A percentile compares a stretch with the other conserved stretches of the same genome.
These are phyloP conservation scores for Trissoscelio sp. DNA, from an alignment of 2,888 invertebrate genomes.

Conservation along the genomic window DNA sequence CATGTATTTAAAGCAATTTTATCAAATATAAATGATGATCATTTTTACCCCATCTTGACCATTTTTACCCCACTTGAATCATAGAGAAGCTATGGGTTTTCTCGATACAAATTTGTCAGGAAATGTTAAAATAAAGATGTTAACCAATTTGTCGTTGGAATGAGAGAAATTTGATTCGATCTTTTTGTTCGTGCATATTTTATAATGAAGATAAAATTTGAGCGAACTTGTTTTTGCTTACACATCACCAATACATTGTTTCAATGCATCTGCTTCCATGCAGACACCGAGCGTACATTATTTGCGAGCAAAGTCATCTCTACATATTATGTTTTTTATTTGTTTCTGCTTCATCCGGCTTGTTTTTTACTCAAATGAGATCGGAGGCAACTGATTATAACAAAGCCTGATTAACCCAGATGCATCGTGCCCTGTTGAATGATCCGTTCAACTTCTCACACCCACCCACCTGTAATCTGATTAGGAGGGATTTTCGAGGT, in stretches of 20 bases:
- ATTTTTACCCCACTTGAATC: too few species aligned
- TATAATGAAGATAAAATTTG: constrained; percentile 7
- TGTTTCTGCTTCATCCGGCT: constrained; percentile 50
- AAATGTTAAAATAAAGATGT: too few species aligned
- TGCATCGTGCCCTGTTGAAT: constrained; percentile 59
- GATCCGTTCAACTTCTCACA: constrained; percentile 68
- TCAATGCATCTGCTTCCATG: constrained; percentile 3
- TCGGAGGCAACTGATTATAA: constrained; percentile 51
- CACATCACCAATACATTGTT: constrained; percentile 23
- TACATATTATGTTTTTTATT: constrained; percentile 33
- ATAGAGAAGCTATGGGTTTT: too few species aligned
- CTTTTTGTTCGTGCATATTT: too few species aligned
- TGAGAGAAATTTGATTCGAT: too few species aligned
- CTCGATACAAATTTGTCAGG: too few species aligned
- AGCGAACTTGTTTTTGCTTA: constrained; percentile 31
- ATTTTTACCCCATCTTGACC: too few species aligned
- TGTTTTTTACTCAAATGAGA: constrained; percentile 51
- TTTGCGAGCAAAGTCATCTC: constrained; percentile 50
- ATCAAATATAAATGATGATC: too few species aligned
- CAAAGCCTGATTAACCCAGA: constrained; percentile 69
- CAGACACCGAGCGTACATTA: constrained; percentile 18
- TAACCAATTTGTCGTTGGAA: too few species aligned
- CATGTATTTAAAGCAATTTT: too few species aligned
- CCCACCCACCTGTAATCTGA: constrained; percentile 70
- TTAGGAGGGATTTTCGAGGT: constrained; percentile 64